Base-by-base conservation (phyloP, 2,797 vertebrate genomes). In the Brotula barbata region DNA sequence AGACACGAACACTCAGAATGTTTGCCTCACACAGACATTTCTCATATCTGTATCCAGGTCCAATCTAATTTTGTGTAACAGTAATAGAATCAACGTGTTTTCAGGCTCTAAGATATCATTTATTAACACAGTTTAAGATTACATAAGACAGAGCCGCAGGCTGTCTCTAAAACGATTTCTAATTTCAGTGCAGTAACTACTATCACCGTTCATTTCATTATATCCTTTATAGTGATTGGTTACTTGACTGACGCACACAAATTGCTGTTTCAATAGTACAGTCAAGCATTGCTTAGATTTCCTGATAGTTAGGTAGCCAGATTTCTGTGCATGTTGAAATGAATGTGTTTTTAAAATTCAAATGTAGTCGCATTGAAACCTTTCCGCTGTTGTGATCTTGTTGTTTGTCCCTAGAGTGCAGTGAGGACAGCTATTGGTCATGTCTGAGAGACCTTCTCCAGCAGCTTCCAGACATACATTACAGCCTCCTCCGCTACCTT, bases 401-500 rank as follows among this genome's bases (percentile, higher is more conserved):
- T 73, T 62, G 15, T 73, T 62, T 65, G 63, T 80, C 23, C 66
- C 1, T 74, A 96, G 95, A 89, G 62, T 86, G 80, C 40, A 84
- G 83, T 0, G 91, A 92, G 23, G 68, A 78, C 1, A 83, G 89
- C 51, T 92, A 89, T 53, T 90, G 90, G 49, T 84, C 63, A 21
- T 85, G 83, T n/a, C 64, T 95, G 46, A 90, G 88, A 77, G 83
- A 90, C 3, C 85, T 94, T 51, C 88, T 98, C 20, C 86, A 84
- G 59, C 89, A 92, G 66, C 88, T 98, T 39, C 95, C 95, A 47
- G 90, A 92, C 1, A 45, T 87, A 43, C 93, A 97, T 86, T 91
- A 92, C 84, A 84, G 82, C 72, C 91, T 98, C 50, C 90, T 98
- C 70, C 90, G 89, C 57, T 97, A 94, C 84, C 89, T 98, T 21